Evolutionary conservation across 1,140 invertebrate genomes (phyloP), one percentile per base, ranked within the genome.

Genomic region (Olivierus martensii): DNA sequence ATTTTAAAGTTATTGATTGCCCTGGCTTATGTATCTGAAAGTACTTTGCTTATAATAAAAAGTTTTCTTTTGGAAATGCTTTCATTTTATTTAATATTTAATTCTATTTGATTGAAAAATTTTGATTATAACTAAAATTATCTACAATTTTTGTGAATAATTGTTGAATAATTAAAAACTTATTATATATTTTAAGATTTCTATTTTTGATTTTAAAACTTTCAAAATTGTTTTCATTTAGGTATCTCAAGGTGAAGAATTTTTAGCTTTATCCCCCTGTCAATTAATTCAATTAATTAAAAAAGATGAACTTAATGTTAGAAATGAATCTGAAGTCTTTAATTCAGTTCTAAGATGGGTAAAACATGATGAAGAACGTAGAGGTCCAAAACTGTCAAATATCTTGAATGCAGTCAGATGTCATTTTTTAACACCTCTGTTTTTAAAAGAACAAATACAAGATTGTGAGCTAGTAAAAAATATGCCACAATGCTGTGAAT

Each of bases 271-370:
- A 55, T 92, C 93, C 12, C 86, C 94, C 17, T 80, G 86, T 53
- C 92, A 98, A 71, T 74, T 98, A 59, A 86, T 97, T 18, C 91
- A 96, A 65, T 95, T 99, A 53, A 94, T 99, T 62, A 87, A 88
- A 12, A 92, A 86, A 61, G 95, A 99, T 69, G 93, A 98, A 71
- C 75, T 99, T 2, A 98, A 98, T 73, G 91, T 98, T 7, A 79
- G 90, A 59, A 87, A 83, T 37, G 94, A 99, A 72, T 93, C 97
- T 68, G 91, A 96, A 61, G 87, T 89, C 37, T 95, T 91, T 67
- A 91, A 83, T 70, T 92, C 94, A 6, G 90, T 95, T 42, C 95
- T 98, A 87, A 84, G 84, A 58, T 99, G 95, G 95, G 84, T 98
- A 17, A 93, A 94, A 66, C 93, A 93, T 71, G 95, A 94, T 69